These are phyloP conservation scores for Drosophila oshimai DNA, from an alignment of 1,140 invertebrate species.

Conservation along the genomic window DNA sequence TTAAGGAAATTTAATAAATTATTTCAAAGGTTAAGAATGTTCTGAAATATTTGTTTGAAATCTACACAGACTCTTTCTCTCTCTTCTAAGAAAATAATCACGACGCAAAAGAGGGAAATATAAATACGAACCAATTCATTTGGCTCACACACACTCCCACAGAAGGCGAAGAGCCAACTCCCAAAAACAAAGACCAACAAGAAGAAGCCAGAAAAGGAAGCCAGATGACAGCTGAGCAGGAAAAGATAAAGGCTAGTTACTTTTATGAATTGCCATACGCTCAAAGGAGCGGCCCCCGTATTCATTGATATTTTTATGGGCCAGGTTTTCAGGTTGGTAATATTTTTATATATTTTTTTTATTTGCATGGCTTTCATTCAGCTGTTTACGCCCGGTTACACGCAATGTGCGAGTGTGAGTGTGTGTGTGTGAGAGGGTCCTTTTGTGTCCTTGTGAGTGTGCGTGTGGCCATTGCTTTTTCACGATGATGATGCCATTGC, in stretches of 20 bases:
- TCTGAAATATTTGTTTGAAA: too few relatives aligned
- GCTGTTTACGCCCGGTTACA: constrained; percentile 61
- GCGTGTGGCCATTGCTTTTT: not conserved
- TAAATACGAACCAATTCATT: constrained; percentile 61
- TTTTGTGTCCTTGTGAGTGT: constrained; percentile 6
- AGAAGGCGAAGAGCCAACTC: constrained; percentile 38
- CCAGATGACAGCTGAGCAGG: constrained; percentile 4
- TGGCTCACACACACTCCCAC: constrained; percentile 13
- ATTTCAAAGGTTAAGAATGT: too few relatives aligned
- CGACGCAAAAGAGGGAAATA: not conserved
- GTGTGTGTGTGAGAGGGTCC: constrained; percentile 11
- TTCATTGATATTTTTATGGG: constrained; percentile 76
- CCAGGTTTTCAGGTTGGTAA: constrained; percentile 35
- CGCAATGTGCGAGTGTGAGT: constrained; percentile 17
- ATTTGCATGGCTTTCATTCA: constrained; percentile 38
- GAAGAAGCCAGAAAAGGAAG: not conserved
- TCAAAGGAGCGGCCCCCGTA: constrained; percentile 22
- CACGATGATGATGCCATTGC: constrained; percentile 75
- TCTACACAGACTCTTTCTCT: too few relatives aligned
- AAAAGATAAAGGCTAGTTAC: constrained; percentile 38
- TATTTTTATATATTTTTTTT: constrained; percentile 28
- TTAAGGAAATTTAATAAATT: too few relatives aligned
- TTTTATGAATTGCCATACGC: constrained; percentile 43
- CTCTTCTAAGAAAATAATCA: not conserved
- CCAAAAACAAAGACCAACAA: constrained; percentile 42